These are phyloP conservation scores for Drosophila mayaguana DNA, from an alignment of 2,888 invertebrate species.

Conservation along the genomic window DNA sequence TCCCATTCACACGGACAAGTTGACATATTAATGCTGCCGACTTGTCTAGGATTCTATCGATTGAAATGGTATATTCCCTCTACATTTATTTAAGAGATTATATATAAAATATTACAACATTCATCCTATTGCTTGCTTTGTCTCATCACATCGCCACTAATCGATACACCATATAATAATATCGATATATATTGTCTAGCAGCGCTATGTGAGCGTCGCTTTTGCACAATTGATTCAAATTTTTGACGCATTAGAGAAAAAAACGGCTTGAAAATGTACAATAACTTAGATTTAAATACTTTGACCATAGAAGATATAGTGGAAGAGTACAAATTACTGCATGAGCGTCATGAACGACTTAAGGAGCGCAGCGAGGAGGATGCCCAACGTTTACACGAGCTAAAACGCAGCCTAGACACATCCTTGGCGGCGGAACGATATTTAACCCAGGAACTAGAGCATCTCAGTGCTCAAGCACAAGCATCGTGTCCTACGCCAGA, in stretches of 20 bases:
- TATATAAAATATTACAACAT: neutral
- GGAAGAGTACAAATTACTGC: conserved; percentile 81
- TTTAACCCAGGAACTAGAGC: conserved; percentile 82
- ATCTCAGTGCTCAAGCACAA: conserved; percentile 56
- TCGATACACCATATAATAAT: neutral
- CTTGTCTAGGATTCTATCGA: no score
- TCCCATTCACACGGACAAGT: neutral
- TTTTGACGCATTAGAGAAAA: conserved; percentile 18
- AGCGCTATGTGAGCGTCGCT: conserved; percentile 36
- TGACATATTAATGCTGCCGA: neutral
- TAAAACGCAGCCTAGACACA: conserved; percentile 82
- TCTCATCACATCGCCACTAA: no score
- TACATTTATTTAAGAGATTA: neutral
- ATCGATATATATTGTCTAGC: conserved; percentile 14
- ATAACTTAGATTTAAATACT: conserved; percentile 63
- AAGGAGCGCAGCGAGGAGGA: conserved; percentile 74
- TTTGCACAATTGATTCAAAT: conserved; percentile 43
- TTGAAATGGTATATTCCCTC: neutral
- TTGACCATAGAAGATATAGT: conserved; percentile 80
- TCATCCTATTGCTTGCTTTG: no score
- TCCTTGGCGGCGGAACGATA: conserved; percentile 80
- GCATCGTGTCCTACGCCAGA: conserved; percentile 20
- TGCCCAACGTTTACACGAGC: conserved; percentile 82
- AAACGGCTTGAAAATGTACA: conserved; percentile 54
- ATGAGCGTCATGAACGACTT: conserved; percentile 71